A percentile compares a stretch with the other conserved stretches of the same genome.
phyloP scores from a whole-genome alignment of 2,113 vertebrate species.

The Ctenomys sociabilis region DNA sequence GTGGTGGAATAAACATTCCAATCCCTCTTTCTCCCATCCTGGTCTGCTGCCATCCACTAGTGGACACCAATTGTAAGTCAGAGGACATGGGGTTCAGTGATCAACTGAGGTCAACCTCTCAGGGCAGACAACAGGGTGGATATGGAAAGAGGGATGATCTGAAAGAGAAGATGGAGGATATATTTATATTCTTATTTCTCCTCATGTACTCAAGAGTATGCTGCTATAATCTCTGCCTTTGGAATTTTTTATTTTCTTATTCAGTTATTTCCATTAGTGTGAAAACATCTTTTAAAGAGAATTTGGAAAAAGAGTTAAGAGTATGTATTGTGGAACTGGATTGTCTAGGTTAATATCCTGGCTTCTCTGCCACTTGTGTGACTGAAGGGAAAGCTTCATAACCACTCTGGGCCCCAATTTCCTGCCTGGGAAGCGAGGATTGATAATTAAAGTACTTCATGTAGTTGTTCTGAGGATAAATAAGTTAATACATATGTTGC shows the following conservation, averaged over 20 bases:
- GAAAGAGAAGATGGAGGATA: neutral
- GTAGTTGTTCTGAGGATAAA: neutral
- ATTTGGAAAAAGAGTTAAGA: neutral
- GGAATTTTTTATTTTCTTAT: conserved; percentile 19
- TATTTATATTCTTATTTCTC: neutral
- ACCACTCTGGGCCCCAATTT: neutral
- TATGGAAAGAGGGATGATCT: neutral
- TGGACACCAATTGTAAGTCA: neutral
- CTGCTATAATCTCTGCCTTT: neutral
- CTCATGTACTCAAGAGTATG: conserved; percentile 6
- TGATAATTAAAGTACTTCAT: neutral
- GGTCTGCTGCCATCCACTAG: neutral
- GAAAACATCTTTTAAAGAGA: conserved; percentile 3
- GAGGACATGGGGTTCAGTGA: neutral
- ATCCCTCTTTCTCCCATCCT: neutral
- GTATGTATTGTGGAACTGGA: neutral
- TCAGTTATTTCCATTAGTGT: neutral
- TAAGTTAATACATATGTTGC: neutral
- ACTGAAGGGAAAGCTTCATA: neutral
- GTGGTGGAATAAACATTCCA: neutral
- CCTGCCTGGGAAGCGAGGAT: neutral
- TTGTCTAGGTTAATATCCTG: neutral
- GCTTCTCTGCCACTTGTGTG: neutral
- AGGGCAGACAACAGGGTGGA: neutral
- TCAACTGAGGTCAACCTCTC: neutral